Evolutionary conservation across 2,797 vertebrate species (phyloP).

Genomic region (Bryconaethiops microstoma): DNA sequence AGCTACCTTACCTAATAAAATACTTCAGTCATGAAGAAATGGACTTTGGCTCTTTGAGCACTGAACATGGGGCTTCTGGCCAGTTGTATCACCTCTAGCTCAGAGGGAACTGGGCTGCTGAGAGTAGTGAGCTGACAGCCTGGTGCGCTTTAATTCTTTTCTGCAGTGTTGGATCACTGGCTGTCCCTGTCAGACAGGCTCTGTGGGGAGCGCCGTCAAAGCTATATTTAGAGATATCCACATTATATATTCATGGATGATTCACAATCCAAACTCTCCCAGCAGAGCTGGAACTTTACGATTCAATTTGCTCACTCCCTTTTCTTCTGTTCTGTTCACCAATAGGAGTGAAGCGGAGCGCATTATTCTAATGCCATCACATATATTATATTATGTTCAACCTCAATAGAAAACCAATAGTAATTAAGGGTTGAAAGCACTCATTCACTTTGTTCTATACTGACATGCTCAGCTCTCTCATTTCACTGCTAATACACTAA

Average conservation of each 20-base stretch:
- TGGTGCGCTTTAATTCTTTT: slow-evolving; percentile 40
- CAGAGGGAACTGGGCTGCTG: slow-evolving; percentile 27
- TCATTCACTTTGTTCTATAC: background rate
- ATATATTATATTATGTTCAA: background rate
- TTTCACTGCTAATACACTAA: background rate
- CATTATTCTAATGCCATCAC: background rate
- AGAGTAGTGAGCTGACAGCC: slow-evolving; percentile 44
- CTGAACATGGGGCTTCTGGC: slow-evolving; percentile 31
- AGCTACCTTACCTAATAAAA: background rate
- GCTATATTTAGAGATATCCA: slow-evolving; percentile 60
- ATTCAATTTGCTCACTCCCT: slow-evolving; percentile 38
- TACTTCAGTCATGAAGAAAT: background rate
- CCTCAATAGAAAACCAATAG: background rate
- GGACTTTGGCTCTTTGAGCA: slow-evolving; percentile 19
- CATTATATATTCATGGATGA: slow-evolving; percentile 63
- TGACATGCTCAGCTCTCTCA: background rate
- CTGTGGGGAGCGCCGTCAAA: slow-evolving; percentile 51
- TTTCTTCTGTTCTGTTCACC: slow-evolving; percentile 27
- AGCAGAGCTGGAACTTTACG: slow-evolving; percentile 46
- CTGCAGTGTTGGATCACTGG: slow-evolving; percentile 50
- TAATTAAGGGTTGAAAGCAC: background rate
- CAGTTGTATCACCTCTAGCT: slow-evolving; percentile 26
- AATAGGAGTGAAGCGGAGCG: background rate
- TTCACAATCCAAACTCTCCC: slow-evolving; percentile 57
- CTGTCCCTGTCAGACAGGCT: slow-evolving; percentile 50